Evolutionary conservation across 1,140 invertebrate genomes (phyloP), one percentile per base, ranked within the genome.

Genomic region (Drosophila kurseongensis): DNA sequence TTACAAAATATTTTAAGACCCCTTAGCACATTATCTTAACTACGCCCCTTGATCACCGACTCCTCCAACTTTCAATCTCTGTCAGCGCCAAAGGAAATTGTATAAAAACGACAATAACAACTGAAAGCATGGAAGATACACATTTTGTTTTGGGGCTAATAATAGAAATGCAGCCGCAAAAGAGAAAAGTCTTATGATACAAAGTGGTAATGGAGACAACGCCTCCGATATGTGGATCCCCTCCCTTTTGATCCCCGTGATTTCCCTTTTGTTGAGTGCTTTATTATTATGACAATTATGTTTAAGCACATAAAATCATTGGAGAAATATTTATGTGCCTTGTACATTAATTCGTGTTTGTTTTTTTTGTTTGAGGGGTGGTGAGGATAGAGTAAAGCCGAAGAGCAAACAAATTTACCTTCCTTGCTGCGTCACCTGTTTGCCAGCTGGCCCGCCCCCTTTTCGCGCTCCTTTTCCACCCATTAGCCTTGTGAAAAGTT

Each of bases 401-500:
- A 51, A 63, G 32, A 62, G 68, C 59, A 77, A 85, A 83, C 71
- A 47, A 50, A 57, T 68, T 74, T 47, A 16, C 42, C 47, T 36
- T 42, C 51, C 50, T 48, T 35, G 44, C 59, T 14, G 45, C 75
- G 59, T 88, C 84, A 88, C 83, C 83, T 88, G 83, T 89, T 83
- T 74, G 67, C 67, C 67, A 55, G 50, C 62, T 75, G 57, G 38
- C 45, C 18, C 18, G 55, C 16, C 67, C 5, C 14, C 51, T 42
- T 36, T 9, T 36, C 16, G 13, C 18, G 27, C 27, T 10, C 18
- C 55, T 14, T 35, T 35, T 47, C n/a, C 54, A 59, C 41, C 75
- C 69, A 81, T 85, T 85, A 86, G 82, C 83, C 83, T 88, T 85
- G 83, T 88, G 79, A 88, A 88, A 80, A 88, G 83, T 88, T 88